Percentiles rank a stretch among this genome's conserved stretches.
These are phyloP conservation scores for Isaurus tuberculatus DNA, from an alignment of 92 coral and sea anemone genomes.

Conservation along the genomic window DNA sequence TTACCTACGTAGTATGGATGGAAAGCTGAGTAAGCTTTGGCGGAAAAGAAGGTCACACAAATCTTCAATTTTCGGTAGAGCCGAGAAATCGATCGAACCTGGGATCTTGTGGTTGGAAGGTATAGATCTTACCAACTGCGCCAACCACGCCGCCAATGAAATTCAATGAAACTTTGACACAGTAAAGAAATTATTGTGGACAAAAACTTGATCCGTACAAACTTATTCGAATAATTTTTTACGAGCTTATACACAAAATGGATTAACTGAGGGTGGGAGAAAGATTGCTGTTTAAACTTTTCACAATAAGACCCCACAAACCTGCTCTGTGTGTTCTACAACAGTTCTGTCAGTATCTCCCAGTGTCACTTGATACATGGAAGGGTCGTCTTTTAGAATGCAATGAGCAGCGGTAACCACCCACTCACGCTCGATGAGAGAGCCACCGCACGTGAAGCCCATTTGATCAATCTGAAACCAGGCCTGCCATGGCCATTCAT, in stretches of 20 bases:
- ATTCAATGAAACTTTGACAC: too few species aligned
- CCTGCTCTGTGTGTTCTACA: slow-evolving; percentile 72
- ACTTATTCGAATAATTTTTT: too few species aligned
- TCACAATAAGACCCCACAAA: not conserved
- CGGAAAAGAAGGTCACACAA: too few species aligned
- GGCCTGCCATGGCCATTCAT: slow-evolving; percentile 93
- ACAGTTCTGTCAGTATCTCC: slow-evolving; percentile 79
- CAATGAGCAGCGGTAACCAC: slow-evolving; percentile 98
- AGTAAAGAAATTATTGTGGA: too few species aligned
- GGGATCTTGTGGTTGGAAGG: too few species aligned
- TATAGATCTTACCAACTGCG: too few species aligned
- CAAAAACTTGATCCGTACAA: too few species aligned
- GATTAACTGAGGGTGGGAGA: not conserved
- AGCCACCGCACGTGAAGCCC: slow-evolving; percentile 85
- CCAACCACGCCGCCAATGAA: too few species aligned
- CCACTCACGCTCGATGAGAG: slow-evolving; percentile 85
- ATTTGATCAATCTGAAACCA: slow-evolving; percentile 55
- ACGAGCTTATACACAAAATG: not conserved
- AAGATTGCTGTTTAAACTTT: not conserved
- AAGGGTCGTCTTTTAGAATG: slow-evolving; percentile 59
- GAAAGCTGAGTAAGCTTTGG: too few species aligned
- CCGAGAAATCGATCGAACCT: too few species aligned
- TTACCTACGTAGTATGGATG: too few species aligned
- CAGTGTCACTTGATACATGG: slow-evolving; percentile 65
- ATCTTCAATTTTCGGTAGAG: too few species aligned